Base-by-base conservation (phyloP, 2,797 vertebrate genomes). In the Acridotheres tristis region DNA sequence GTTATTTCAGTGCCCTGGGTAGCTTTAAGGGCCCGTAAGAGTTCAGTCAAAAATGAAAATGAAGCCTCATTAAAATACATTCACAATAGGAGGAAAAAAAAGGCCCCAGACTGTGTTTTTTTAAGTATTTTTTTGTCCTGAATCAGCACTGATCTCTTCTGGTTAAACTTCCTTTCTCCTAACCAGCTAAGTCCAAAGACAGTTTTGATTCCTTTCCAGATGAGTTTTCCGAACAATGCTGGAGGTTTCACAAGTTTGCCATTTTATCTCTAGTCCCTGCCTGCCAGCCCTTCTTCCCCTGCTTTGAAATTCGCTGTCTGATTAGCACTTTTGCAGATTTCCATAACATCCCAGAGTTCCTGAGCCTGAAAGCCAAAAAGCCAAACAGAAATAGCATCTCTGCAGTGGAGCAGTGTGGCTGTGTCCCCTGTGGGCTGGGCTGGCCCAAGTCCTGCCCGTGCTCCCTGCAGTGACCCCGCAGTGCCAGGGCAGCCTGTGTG, bases 51-150 rank as follows among this genome's bases (percentile, higher is more conserved):
- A 96, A 96, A 91, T 88, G 85, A 94, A 87, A 82, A 96, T 92
- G 95, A 95, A 92, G 75, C 91, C 95, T 95, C 85, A 93, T 97
- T 97, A 95, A 95, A 96, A 94, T 96, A 85, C 57, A 89, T 77
- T 93, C 94, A 96, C 93, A 97, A 96, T 96, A 85, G 94, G 88
- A 95, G 89, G 92, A 40, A 91, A 94, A 90, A 93, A 94, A 92
- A 89, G 96, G 84, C 84, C 94, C 93, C 93, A 96, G 91, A 95
- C 90, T 95, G 92, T 94, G 93, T 79, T 95, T 96, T 96, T 92
- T 89, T 57, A 83, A 94, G 78, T 74, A 15, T 61, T 72, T 88
- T 95, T 96, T 97, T 94, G 74, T 94, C 93, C 94, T 95, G 90
- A 97, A 96, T 95, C 96, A 97, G 90, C 92, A 94, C 69, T 89